These are phyloP conservation scores for Erinaceus europaeus DNA, from an alignment of 2,113 vertebrate species.

Conservation along the genomic window DNA sequence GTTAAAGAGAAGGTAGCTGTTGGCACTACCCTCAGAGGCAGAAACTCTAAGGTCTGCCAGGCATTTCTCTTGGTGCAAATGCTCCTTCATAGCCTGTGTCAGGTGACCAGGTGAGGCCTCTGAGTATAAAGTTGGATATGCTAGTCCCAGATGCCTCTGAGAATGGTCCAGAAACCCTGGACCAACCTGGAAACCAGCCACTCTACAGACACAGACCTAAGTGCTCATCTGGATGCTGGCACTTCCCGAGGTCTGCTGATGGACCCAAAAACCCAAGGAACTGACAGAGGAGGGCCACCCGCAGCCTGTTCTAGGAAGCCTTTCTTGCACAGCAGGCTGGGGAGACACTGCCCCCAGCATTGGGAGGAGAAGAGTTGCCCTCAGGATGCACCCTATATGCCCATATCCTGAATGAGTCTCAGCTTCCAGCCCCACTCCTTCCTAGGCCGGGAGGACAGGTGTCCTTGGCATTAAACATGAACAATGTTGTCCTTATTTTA, in stretches of 20 bases:
- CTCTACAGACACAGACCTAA: background rate
- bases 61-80: background rate
- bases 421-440: background rate
- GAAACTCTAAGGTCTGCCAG: background rate
- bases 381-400: no score
- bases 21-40: no score
- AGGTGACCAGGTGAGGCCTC: background rate
- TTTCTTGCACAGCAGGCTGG: background rate
- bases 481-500: background rate
- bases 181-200: no score
- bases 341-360: background rate
- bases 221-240: background rate
- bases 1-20: no score
- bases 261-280: no score
- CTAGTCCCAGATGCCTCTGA: no score
- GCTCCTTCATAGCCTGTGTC: background rate
- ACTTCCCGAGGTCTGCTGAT: background rate
- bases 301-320: no score
- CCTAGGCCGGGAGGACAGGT: background rate
- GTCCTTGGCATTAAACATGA: background rate
- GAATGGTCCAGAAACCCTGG: no score
- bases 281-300: no score
- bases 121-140: rapidly evolving
- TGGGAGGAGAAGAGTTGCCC: no score
- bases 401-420: no score